These are phyloP conservation scores for Brachionus rubens DNA, from an alignment of 1,140 invertebrate genomes.

Conservation along the genomic window DNA sequence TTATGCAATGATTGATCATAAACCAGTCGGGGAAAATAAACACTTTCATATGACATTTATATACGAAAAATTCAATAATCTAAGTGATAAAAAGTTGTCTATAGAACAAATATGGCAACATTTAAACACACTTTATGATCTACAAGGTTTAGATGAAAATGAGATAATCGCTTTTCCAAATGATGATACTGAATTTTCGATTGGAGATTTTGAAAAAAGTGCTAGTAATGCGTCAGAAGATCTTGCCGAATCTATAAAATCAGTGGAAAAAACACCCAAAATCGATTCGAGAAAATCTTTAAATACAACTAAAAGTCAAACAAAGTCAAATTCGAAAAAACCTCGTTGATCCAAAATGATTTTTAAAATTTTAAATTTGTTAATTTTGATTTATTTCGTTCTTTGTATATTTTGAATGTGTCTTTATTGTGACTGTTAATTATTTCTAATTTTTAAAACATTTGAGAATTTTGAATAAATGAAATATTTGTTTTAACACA, in stretches of 20 bases:
- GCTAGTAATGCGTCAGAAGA: background rate
- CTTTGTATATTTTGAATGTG: too few species aligned
- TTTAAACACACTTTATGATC: constrained; percentile 26
- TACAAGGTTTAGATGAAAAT: constrained; percentile 40
- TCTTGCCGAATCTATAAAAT: background rate
- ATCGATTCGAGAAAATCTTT: background rate
- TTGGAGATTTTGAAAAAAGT: background rate
- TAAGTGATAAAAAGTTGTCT: constrained; percentile 36
- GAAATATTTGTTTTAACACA: too few species aligned
- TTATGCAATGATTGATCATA: constrained; percentile 46
- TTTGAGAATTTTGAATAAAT: too few species aligned
- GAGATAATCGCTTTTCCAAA: constrained; percentile 40
- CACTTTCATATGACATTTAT: constrained; percentile 44
- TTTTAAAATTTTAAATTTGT: too few species aligned
- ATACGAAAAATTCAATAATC: constrained; percentile 44
- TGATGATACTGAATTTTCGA: constrained; percentile 35
- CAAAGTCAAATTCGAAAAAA: too few species aligned
- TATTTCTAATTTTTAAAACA: too few species aligned
- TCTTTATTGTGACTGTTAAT: too few species aligned
- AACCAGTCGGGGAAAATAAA: constrained; percentile 41
- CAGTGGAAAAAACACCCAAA: background rate
- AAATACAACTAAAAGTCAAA: too few species aligned
- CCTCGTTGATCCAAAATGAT: too few species aligned
- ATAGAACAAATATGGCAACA: constrained; percentile 42
- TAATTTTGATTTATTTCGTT: too few species aligned